These are phyloP conservation scores for Lycopodina hypogea DNA, from an alignment of 37 sponge, comb jelly and placozoan species.

Conservation along the genomic window DNA sequence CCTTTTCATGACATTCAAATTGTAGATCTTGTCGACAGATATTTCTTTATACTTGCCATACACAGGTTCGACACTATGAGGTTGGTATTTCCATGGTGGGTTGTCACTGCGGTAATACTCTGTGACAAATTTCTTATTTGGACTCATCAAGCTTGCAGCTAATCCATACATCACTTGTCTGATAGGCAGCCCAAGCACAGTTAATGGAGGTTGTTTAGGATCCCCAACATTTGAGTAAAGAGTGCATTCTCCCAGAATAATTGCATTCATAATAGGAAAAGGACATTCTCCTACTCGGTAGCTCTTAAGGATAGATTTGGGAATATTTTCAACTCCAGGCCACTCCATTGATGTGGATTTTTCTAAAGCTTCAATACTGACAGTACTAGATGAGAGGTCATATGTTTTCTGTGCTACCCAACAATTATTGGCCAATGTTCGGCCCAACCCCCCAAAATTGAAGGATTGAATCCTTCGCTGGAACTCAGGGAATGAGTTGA, in stretches of 20 bases:
- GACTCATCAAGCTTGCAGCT: background rate
- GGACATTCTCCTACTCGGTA: background rate
- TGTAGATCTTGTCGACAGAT: background rate
- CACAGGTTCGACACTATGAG: background rate
- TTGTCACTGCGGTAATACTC: slow-evolving; percentile 5
- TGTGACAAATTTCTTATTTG: background rate
- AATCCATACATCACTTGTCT: background rate
- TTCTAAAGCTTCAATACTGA: background rate
- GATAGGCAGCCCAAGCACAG: background rate
- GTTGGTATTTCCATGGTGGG: background rate
- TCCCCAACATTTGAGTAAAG: background rate
- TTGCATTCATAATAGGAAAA: background rate
- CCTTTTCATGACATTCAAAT: background rate
- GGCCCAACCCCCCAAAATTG: background rate
- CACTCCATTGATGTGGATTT: background rate
- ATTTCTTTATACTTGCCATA: background rate
- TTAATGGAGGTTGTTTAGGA: background rate
- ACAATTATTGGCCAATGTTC: background rate
- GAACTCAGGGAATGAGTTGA: background rate
- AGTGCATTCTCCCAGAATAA: background rate
- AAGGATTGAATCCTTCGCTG: background rate
- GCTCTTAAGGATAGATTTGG: background rate
- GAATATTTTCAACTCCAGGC: background rate
- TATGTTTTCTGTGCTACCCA: background rate
- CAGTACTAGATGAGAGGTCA: background rate